Conservation (phyloP, 2,888 invertebrate species). For the Mystacides longicornis region DNA sequence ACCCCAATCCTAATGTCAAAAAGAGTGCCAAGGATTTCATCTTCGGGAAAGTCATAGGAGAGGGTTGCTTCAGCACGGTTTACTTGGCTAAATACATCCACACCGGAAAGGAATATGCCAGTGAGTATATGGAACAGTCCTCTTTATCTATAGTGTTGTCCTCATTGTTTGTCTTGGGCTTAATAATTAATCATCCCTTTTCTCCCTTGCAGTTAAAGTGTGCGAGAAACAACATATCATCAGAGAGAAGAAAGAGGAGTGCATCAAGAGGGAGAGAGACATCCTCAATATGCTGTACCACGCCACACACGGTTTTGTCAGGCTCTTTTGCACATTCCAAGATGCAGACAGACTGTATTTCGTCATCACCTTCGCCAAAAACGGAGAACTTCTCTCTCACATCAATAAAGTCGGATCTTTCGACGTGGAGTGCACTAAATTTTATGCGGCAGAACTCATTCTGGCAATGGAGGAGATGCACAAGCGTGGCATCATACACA, state of each 20-base stretch:
- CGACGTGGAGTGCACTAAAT: constrained; percentile 80
- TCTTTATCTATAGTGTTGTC: neutral
- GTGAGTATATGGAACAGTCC: constrained; percentile 53
- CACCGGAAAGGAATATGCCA: constrained; percentile 87
- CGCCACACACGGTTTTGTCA: constrained; percentile 82
- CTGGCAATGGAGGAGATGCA: constrained; percentile 89
- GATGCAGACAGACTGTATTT: constrained; percentile 88
- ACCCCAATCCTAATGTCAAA: constrained; percentile 47
- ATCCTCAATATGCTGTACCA: constrained; percentile 79
- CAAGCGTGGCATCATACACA: constrained; percentile 80
- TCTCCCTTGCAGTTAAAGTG: constrained; percentile 78
- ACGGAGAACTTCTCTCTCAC: constrained; percentile 89
- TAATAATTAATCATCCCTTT: neutral
- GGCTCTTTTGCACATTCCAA: constrained; percentile 95
- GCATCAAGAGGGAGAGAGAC: constrained; percentile 91
- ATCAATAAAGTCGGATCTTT: constrained; percentile 88
- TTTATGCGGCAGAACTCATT: constrained; percentile 92
- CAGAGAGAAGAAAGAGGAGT: constrained; percentile 86
- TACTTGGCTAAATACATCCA: constrained; percentile 89
- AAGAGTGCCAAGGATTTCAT: constrained; percentile 82
- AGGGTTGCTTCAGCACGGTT: constrained; percentile 95
- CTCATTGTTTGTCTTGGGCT: neutral
- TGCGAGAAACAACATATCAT: constrained; percentile 92
- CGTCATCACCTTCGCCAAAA: constrained; percentile 89
- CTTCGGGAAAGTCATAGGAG: constrained; percentile 92